Base-by-base conservation (phyloP, 2,797 vertebrate species). In the Podargus strigoides region DNA sequence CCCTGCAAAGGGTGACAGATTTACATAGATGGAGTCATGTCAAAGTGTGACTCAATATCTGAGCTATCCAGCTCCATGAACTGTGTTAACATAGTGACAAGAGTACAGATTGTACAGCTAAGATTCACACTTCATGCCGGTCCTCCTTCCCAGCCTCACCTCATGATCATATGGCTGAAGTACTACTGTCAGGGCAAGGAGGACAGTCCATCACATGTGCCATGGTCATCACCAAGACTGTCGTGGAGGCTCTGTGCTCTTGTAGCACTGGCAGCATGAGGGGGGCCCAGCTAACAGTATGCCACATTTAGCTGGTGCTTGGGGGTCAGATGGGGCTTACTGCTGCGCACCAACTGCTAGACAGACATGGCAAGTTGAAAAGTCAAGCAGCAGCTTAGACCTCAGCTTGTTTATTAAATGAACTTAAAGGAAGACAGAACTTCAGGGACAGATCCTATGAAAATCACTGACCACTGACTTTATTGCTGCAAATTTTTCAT, bases 31-130 rank as follows among this genome's bases (percentile, higher is more conserved):
- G 23, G 41, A 75, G 42, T 36, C 30, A 39, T 0, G 6, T 30
- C 24, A 13, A 67, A 77, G 36, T 0, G 0, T 0, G 7, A 3
- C 27, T 36, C 32, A 13, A 3, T 15, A 42, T 14, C 23, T n/a
- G 47, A 68, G 36, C 23, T 68, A 24, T 70, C 44, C 42, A 37
- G 60, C 74, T 70, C 63, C 77, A 37, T 1, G 8, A 64, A 28
- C 26, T 53, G 21, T 36, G 34, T 17, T 41, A 79, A 27, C 60
- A 63, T 2, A 44, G 36, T 6, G 58, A 50, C 60, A 67, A 24
- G 28, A 49, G 32, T 2, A 70, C 23, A 49, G 23, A 74, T 0
- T 10, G 56, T 8, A 58, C 24, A 50, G 37, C 24, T 50, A 18
- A 37, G 39, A 50, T n/a, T 21, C 8, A 23, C 1, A 2, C 44